Base-by-base conservation (phyloP, 2,797 vertebrate genomes). In the Diceros bicornis region DNA sequence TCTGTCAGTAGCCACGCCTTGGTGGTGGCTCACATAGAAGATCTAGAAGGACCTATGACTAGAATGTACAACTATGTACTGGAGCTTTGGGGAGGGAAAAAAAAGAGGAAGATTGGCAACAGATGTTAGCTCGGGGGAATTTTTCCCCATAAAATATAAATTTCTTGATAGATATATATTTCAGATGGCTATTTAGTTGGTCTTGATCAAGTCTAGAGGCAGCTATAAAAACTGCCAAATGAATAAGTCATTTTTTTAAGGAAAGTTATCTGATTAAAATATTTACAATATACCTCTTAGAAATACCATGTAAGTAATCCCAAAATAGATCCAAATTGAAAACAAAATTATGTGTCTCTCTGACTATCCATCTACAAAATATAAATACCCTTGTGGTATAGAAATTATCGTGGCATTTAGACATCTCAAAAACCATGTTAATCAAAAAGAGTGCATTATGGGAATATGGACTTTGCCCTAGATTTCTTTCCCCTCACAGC, bases 151-250 rank as follows among this genome's bases (percentile, higher is more conserved):
- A 66, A 77, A 90, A 92, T 79, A 86, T 5, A 41, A 37, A 83
- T 86, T 95, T 89, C 18, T 68, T 85, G 16, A 29, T 68, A 91
- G 10, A 21, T 50, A n/a, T 55, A 12, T 66, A 62, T 71, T 81
- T 88, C 21, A 21, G 64, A 41, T 91, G 74, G 13, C 11, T 95
- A 14, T 77, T 44, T 93, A 69, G 18, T 25, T 59, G 34, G 32
- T 20, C 6, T 91, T 75, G 4, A 64, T 81, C 57, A 87, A 47
- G 44, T 79, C 29, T 74, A 50, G 17, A 87, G 23, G 47, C 2
- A 93, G 17, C 16, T 84, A 92, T 79, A 79, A 89, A 91, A 87
- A 92, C 7, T 71, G 17, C 25, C 34, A 94, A 92, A 87, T 74
- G 34, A 62, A 62, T 84, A 61, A 78, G 18, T 69, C 25, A 74